Evolutionary conservation across 2,888 invertebrate genomes (phyloP).

Genomic region (Aphrophora alni): DNA sequence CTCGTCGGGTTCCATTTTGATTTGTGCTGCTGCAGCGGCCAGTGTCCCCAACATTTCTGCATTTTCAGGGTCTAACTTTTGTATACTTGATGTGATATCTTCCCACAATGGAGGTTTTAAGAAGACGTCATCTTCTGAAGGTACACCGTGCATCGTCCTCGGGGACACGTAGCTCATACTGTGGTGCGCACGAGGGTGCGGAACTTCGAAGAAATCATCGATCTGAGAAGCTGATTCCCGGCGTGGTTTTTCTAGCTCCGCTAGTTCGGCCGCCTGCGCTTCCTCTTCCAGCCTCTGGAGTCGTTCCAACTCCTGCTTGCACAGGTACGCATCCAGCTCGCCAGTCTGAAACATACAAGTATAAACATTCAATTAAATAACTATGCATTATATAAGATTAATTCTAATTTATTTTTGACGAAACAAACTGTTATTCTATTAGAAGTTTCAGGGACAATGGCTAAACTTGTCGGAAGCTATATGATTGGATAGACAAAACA

Average conservation of each 20-base stretch:
- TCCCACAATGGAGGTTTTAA: conserved; percentile 87
- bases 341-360: conserved; percentile 55
- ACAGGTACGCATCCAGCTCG: conserved; percentile 80
- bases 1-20: conserved; percentile 79
- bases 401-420: no score
- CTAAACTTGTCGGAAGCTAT: no score
- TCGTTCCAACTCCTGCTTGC: conserved; percentile 76
- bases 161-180: conserved; percentile 63
- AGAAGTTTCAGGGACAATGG: no score
- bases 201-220: conserved; percentile 71
- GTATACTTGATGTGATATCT: conserved; percentile 88
- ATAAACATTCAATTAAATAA: no score
- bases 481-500: no score
- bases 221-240: conserved; percentile 67
- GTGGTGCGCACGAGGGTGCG: conserved; percentile 59
- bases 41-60: conserved; percentile 77
- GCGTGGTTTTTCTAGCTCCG: conserved; percentile 59
- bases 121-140: conserved; percentile 80
- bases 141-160: conserved; percentile 60
- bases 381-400: no score
- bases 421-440: no score
- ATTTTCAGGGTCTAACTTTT: conserved; percentile 89
- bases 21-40: conserved; percentile 61
- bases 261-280: conserved; percentile 56
- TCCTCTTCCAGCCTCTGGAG: conserved; percentile 67